Evolutionary conservation across 1,140 invertebrate species (phyloP), one percentile per base, ranked within the genome.

Genomic region (Ridgeia piscesae): DNA sequence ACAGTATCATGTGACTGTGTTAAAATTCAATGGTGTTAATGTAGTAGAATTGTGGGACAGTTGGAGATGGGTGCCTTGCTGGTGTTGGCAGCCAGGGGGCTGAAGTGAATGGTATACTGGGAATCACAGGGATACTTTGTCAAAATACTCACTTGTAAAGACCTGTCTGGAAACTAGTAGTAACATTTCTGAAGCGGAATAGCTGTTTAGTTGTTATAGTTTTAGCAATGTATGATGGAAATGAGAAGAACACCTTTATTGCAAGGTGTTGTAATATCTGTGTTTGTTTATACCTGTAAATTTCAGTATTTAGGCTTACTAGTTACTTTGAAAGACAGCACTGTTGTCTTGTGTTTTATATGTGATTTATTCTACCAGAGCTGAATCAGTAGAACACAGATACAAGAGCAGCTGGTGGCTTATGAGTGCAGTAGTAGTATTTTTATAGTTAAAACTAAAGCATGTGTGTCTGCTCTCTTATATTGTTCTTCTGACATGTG

Each of bases 211-310:
- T 92, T n/a, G 33, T 42, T 58, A 35, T 21, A 42, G 9, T 77
- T 93, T 33, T 27, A 48, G 34, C n/a, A 34, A 48, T 33, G 91
- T n/a, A 33, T 17, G 33, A 93, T 35, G 14, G 34, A 91, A 35
- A 91, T 77, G 17, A 77, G 58, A 77, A 4, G 58, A 77, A 77
- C 27, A 31, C 58, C 58, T 42, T 42, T 42, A 42, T 42, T 42
- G 42, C 42, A 42, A 42, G 42, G 4, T 42, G 11, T 42, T 42
- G 27, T 77, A 91, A 31, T 42, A 27, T 91, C 14, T 14, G 4
- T 35, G 35, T n/a, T 58, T 42, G 27, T 91, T 91, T 34, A 91
- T 77, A 88, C 89, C 14, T 88, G 58, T 77, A 77, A 17, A 77
- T 14, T 9, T 77, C 27, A 77, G 17, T 77, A 77, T 77, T 14